Base-by-base conservation (phyloP, 2,113 vertebrate species). In the Ctenodactylus gundi region DNA sequence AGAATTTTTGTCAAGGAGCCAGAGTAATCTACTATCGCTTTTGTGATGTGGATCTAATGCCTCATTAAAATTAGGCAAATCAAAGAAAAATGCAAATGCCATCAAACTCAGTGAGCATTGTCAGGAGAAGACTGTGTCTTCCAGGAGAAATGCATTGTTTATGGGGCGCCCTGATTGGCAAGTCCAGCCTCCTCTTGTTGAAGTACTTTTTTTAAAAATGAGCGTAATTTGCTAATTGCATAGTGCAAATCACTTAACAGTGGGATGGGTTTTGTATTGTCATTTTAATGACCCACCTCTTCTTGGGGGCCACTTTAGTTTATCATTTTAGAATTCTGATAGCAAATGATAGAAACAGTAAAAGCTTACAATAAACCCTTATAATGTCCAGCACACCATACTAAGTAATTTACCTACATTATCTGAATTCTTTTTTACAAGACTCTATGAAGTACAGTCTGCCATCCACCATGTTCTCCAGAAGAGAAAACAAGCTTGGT, bases 51-150 rank as follows among this genome's bases (percentile, higher is more conserved):
- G 83, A 95, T 93, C 91, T 93, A 88, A 95, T 91, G 60, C 39
- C 77, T 97, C 81, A 68, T 95, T 95, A 78, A 82, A 89, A 93
- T 75, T 88, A 94, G 73, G 82, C 6, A 97, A 94, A 97, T 95
- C 93, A 84, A 68, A 53, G 75, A 10, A 60, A n/a, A 93, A 91
- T 75, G 77, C n/a, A 95, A 88, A 94, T 68, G 85, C 21, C 0
- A 0, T 88, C 88, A 91, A 21, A 81, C 51, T 21, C 29, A 95
- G 90, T 4, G 23, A 97, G 95, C 39, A 60, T 0, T 95, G 89
- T 93, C 60, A 80, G 62, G 75, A 96, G 64, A 68, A 73, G 41
- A 18, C n/a, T 60, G 29, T 44, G 53, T 87, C 68, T 87, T 96
- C 65, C 83, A 77, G 57, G 85, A 83, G 92, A 93, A 20, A 0